A percentile compares a stretch with the other conserved stretches of the same genome.
Evolutionary conservation across 2,797 vertebrate genomes (phyloP).

Genomic region (Tamandua tetradactyla): DNA sequence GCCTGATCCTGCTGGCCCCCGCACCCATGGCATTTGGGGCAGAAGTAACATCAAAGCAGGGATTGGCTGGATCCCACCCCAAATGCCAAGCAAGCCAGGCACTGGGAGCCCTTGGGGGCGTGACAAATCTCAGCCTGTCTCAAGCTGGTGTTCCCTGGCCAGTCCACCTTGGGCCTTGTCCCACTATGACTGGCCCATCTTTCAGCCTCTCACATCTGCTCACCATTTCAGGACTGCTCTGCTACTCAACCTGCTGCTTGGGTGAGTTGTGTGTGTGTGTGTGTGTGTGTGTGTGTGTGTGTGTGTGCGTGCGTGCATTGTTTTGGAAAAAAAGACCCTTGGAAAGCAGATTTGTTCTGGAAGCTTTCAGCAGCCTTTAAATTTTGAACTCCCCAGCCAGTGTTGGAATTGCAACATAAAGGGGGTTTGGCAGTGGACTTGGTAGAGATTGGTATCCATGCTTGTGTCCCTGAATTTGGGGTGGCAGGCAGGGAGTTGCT

Average conservation of each 20-base stretch:
- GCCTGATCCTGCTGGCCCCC: neutral
- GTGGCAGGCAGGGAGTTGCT: neutral
- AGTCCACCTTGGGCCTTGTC: slow-evolving; percentile 36
- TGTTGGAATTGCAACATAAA: neutral
- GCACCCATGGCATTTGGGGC: slow-evolving; percentile 35
- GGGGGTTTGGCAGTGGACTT: neutral
- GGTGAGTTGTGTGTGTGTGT: slow-evolving; percentile 57
- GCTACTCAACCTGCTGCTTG: slow-evolving; percentile 56
- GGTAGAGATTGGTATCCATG: neutral
- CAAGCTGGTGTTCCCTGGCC: slow-evolving; percentile 10
- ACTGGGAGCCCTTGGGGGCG: neutral
- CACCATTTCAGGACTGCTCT: slow-evolving; percentile 59
- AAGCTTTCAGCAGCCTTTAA: neutral
- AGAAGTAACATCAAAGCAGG: slow-evolving; percentile 50
- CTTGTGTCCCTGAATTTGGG: slow-evolving; percentile 7
- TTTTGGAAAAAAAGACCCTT: neutral
- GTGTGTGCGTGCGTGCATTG: neutral
- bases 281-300: too few relatives aligned
- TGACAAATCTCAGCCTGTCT: slow-evolving; percentile 36
- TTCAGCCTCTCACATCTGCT: slow-evolving; percentile 49
- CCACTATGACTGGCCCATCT: slow-evolving; percentile 1
- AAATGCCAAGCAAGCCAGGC: slow-evolving; percentile 55
- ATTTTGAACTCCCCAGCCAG: neutral
- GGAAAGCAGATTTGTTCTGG: neutral
- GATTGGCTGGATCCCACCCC: slow-evolving; percentile 57